These are phyloP conservation scores for Yponomeuta plumbellus DNA, from an alignment of 2,888 invertebrate species.

Conservation along the genomic window DNA sequence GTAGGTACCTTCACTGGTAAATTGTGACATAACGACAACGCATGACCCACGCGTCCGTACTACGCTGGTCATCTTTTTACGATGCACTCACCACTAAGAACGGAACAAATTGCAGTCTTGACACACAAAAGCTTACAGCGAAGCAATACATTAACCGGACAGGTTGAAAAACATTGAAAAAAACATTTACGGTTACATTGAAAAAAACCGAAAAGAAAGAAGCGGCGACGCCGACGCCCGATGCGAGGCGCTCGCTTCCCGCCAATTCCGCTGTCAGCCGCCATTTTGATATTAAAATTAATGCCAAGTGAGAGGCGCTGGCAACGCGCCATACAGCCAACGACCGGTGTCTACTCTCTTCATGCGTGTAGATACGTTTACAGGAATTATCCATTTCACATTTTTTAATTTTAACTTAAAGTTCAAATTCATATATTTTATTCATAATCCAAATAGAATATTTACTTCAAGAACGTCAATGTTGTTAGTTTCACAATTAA, in stretches of 20 bases:
- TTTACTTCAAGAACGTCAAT: too few species aligned
- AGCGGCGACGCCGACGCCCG: not conserved
- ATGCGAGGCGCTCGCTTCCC: constrained; percentile 1
- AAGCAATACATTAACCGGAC: constrained; percentile 1
- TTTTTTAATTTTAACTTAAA: too few species aligned
- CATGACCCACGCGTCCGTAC: too few species aligned
- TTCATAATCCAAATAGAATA: too few species aligned
- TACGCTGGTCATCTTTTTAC: not conserved
- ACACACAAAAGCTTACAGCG: not conserved
- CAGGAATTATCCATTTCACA: too few species aligned
- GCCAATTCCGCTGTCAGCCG: constrained; percentile 4
- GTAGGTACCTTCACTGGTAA: too few species aligned
- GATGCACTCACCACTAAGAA: not conserved
- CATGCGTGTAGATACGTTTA: too few species aligned
- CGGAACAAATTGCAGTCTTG: not conserved
- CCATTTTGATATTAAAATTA: constrained; percentile 14
- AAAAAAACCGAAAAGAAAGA: not conserved
- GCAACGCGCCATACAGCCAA: constrained; percentile 1
- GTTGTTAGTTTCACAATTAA: too few species aligned
- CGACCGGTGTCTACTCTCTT: not conserved
- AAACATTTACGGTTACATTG: too few species aligned
- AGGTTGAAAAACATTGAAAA: not conserved
- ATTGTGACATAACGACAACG: too few species aligned
- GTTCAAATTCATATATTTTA: too few species aligned
- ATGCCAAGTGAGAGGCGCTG: constrained; percentile 6